Evolutionary conservation across 53 echinoderm and acorn worm species (phyloP), one percentile per base, ranked within the genome.

Genomic region (Paracentrotus lividus): DNA sequence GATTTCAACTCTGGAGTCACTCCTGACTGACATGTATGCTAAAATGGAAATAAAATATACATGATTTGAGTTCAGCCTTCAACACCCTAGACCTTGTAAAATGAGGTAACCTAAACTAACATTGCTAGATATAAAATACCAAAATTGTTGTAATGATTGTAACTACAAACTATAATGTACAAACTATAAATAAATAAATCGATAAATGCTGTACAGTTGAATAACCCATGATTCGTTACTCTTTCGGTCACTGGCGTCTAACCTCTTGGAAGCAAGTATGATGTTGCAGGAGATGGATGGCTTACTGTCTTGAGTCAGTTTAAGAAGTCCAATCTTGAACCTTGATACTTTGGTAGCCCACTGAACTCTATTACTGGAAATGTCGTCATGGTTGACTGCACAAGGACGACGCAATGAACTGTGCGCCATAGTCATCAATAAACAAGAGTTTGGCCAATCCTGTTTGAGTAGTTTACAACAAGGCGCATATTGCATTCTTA

Each of bases 131-230:
- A 54, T 18, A 54, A 54, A 54, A 8, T 15, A 15, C 54, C 54
- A 15, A 15, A 8, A 54, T 54, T 1, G 18, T 13, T 54, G 54
- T 54, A 54, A 15, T 15, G 54, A 54, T n/a, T n/a, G n/a, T n/a
- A n/a, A n/a, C n/a, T n/a, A n/a, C n/a, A n/a, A n/a, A n/a, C n/a
- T n/a, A n/a, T n/a, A n/a, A n/a, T n/a, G n/a, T n/a, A n/a, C n/a
- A n/a, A n/a, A n/a, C n/a, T n/a, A n/a, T n/a, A n/a, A n/a, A 45
- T 45, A 81, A 81, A 45, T 47, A 81, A 47, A 47, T 81, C 26
- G 2, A 43, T 23, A 77, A 69, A 18, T 42, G 21, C 76, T 76
- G 47, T 44, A 78, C 23, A 45, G 47, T 24, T 47, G 26, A 81
- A 44, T n/a, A 81, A 64, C 6, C 8, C 29, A 36, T 24, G n/a